A percentile compares a stretch with the other conserved stretches of the same genome.
Conservation (phyloP, 2,888 invertebrate species). For the Thelaira solivaga region DNA sequence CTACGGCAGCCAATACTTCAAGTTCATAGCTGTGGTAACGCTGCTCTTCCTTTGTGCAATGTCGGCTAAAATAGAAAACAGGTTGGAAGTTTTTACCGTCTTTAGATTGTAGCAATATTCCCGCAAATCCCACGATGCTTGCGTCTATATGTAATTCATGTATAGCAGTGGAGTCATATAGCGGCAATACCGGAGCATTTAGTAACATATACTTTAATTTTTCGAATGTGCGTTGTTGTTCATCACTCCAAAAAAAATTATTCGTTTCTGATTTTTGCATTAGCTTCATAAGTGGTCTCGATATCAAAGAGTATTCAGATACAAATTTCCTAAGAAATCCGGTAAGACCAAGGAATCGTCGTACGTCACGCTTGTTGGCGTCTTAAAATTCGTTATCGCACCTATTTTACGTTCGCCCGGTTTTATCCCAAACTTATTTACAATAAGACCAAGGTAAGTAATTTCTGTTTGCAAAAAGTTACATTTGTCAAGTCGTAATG, state of each 20-base stretch:
- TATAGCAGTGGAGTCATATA: not conserved
- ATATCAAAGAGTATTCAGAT: conserved; percentile 10
- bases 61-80: conserved; percentile 51
- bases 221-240: conserved; percentile 7
- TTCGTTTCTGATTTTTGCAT: conserved; percentile 23
- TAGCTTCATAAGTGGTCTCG: not conserved
- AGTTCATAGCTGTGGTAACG: conserved; percentile 69
- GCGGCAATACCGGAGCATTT: not conserved
- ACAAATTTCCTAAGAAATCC: conserved; percentile 38
- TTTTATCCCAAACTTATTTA: not conserved
- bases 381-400: not conserved
- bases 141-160: conserved; percentile 51
- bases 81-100: conserved; percentile 38
- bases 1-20: conserved; percentile 70
- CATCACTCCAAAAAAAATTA: conserved; percentile 28
- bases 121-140: conserved; percentile 21
- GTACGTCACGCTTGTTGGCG: conserved; percentile 6
- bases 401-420: conserved; percentile 14
- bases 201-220: conserved; percentile 7
- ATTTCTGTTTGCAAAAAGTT: not conserved
- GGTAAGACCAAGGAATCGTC: conserved; percentile 19
- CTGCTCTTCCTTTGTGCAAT: conserved; percentile 45
- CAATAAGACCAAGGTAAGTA: not conserved
- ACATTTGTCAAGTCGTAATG: not conserved
- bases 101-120: conserved; percentile 30